phyloP scores from a whole-genome alignment of 1,140 invertebrate genomes.

The Drosophila leontia region DNA sequence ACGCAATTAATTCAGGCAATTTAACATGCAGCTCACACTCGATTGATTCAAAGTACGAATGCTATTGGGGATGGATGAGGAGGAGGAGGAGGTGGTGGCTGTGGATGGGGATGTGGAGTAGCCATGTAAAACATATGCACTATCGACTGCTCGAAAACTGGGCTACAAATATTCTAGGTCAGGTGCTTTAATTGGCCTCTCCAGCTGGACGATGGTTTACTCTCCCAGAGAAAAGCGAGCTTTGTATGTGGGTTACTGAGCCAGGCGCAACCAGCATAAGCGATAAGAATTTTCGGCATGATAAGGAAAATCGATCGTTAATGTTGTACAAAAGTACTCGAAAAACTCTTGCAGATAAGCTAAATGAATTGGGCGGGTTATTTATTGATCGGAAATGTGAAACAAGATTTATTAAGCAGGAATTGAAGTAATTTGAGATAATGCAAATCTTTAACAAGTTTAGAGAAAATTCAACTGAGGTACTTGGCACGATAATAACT shows the following conservation, averaged over 20 bases:
- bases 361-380: slow-evolving; percentile 15
- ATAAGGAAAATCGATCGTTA: slow-evolving; percentile 24
- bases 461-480: not conserved
- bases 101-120: slow-evolving; percentile 2
- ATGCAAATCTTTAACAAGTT: not conserved
- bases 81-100: slow-evolving; percentile 3
- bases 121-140: slow-evolving; percentile 30
- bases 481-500: too few relatives aligned
- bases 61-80: slow-evolving; percentile 14
- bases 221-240: slow-evolving; percentile 15
- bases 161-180: slow-evolving; percentile 74
- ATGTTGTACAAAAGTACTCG: slow-evolving; percentile 16
- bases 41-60: slow-evolving; percentile 52
- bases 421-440: slow-evolving; percentile 5
- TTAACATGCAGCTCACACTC: slow-evolving; percentile 65
- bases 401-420: slow-evolving; percentile 17
- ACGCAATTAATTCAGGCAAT: slow-evolving; percentile 70
- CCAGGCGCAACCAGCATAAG: slow-evolving; percentile 18
- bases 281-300: slow-evolving; percentile 29
- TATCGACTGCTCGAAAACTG: slow-evolving; percentile 46
- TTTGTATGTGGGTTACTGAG: slow-evolving; percentile 32
- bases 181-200: slow-evolving; percentile 67
- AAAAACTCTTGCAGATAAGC: slow-evolving; percentile 23
- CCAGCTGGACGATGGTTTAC: slow-evolving; percentile 10
- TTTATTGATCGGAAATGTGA: slow-evolving; percentile 27